A percentile compares a stretch with the other conserved stretches of the same genome.
These are phyloP conservation scores for Tamias sibiricus DNA, from an alignment of 2,113 vertebrate species.

Conservation along the genomic window DNA sequence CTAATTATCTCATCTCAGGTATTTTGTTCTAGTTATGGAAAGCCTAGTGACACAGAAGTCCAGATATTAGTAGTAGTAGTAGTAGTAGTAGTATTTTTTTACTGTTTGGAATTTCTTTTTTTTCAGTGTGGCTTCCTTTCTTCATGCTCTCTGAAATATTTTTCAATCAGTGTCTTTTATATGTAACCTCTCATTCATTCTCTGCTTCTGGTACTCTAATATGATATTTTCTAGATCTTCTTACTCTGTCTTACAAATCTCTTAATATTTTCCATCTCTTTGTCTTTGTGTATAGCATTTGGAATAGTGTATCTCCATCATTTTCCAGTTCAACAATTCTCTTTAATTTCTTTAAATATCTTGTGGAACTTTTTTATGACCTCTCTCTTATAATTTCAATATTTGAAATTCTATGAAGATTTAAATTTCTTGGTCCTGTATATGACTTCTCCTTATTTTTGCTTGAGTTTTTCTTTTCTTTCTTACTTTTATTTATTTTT, in stretches of 20 bases:
- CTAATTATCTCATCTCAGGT: neutral
- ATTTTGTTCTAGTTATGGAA: neutral
- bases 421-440: neutral
- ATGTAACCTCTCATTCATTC: neutral
- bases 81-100: neutral
- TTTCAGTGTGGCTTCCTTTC: neutral
- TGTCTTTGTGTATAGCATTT: neutral
- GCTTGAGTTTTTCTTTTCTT: neutral
- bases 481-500: neutral
- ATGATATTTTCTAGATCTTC: neutral
- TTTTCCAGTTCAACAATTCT: constrained; percentile 16
- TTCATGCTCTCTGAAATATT: neutral
- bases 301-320: neutral
- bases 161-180: neutral
- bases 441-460: neutral
- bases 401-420: neutral
- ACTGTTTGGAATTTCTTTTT: neutral
- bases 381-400: neutral
- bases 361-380: neutral
- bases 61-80: neutral
- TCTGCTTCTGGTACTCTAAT: neutral
- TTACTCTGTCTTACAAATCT: neutral
- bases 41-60: neutral
- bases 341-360: constrained; percentile 4
- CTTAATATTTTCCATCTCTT: neutral